Evolutionary conservation across 2,888 invertebrate species (phyloP), one percentile per base, ranked within the genome.

Genomic region (Druceiella hillmani): DNA sequence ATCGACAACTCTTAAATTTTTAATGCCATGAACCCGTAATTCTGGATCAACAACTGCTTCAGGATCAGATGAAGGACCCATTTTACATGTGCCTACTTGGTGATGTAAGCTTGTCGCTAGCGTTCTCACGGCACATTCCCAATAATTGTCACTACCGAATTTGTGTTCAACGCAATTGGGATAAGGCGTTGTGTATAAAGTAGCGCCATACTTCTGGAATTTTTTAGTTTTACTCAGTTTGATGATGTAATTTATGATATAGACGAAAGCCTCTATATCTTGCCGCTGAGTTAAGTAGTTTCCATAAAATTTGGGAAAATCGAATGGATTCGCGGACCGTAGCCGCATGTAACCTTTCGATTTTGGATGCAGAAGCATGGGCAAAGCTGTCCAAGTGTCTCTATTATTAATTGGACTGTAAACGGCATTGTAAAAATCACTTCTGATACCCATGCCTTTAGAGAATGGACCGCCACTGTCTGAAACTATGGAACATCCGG

Each of bases 231-330:
- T 53, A 0, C 72, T 64, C 11, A 86, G 55, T 30, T 69, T 64
- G 41, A 82, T 73, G 2, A 77, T 58, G 41, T 78, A 75, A 47
- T 83, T 79, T 26, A 83, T 76, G 0, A 78, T 72, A 10, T 74
- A 72, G 3, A 82, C 57, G 32, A 81, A 60, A 1, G 77, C 76
- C n/a, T 70, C 68, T 1, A 78, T 59, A 50, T 88, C 74, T 14
- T 66, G 60, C 3, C 71, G 72, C 53, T 86, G 75, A 1, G 75
- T 72, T 41, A 90, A 74, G 56, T 91, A 91, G 52, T 91, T 87
- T 0, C 88, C 83, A 50, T 86, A 79, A 49, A 93, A 78, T n/a
- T 78, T 62, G 0, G 92, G 90, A 49, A 81, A 77, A 20, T 81
- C 78, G 28, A 79, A 74, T 0, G 90, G 87, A 63, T 91, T 78